These are phyloP conservation scores for Campoletis sonorensis DNA, from an alignment of 1,140 invertebrate genomes.

Conservation along the genomic window DNA sequence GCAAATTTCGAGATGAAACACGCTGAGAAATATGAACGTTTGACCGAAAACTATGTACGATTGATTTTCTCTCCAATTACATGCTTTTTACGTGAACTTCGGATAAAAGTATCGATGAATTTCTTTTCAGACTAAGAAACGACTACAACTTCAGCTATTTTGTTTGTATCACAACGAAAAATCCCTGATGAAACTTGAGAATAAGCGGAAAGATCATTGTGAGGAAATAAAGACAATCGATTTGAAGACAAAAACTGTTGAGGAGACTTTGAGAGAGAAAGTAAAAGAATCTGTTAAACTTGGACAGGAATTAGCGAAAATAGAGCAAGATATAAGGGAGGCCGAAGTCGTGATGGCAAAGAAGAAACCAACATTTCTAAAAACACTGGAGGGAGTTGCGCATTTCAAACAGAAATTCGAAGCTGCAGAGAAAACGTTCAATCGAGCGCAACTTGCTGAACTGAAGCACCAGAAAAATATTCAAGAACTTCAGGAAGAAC, in stretches of 20 bases:
- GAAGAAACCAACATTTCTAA: slow-evolving; percentile 96
- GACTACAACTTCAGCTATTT: slow-evolving; percentile 95
- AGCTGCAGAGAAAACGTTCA: slow-evolving; percentile 92
- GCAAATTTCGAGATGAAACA: slow-evolving; percentile 99
- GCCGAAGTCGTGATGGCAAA: slow-evolving; percentile 96
- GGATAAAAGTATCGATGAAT: neutral
- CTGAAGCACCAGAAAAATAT: slow-evolving; percentile 95
- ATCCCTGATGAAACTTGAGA: slow-evolving; percentile 89
- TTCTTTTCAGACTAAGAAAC: slow-evolving; percentile 84
- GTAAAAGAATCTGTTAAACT: slow-evolving; percentile 93
- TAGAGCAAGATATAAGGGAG: slow-evolving; percentile 95
- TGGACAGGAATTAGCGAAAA: slow-evolving; percentile 91
- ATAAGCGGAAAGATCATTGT: slow-evolving; percentile 90
- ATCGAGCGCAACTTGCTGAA: slow-evolving; percentile 93
- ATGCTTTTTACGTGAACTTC: neutral
- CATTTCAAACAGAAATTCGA: slow-evolving; percentile 98
- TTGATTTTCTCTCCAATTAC: neutral
- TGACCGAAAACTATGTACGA: slow-evolving; percentile 94
- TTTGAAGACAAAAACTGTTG: slow-evolving; percentile 90
- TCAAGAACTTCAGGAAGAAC: slow-evolving; percentile 89
- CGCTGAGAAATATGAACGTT: slow-evolving; percentile 96
- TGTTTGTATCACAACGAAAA: slow-evolving; percentile 96
- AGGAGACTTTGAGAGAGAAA: slow-evolving; percentile 93
- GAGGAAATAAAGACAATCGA: slow-evolving; percentile 89
- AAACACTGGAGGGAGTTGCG: slow-evolving; percentile 96